Evolutionary conservation across 2,888 invertebrate genomes (phyloP).

Genomic region (Hydroisotoma schaefferi): DNA sequence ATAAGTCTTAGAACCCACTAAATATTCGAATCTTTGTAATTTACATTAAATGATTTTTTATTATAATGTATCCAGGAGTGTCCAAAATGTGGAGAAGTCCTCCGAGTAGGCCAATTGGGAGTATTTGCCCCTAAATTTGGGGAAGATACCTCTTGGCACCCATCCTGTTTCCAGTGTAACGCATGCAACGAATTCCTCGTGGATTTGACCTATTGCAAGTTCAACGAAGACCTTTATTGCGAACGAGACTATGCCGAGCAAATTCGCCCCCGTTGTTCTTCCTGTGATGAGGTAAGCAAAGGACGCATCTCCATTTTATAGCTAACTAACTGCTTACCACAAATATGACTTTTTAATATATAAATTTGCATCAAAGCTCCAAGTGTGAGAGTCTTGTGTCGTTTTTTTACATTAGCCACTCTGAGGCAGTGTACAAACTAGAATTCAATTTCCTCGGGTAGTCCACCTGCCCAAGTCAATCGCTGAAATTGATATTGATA

Average conservation of each 20-base stretch:
- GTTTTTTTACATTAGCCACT: too few relatives aligned
- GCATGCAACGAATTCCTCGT: slow-evolving; percentile 85
- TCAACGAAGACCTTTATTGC: slow-evolving; percentile 83
- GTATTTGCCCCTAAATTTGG: slow-evolving; percentile 81
- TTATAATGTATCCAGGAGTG: slow-evolving; percentile 70
- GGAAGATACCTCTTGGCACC: slow-evolving; percentile 77
- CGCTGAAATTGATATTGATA: too few relatives aligned
- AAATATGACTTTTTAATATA: too few relatives aligned
- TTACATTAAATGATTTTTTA: too few relatives aligned
- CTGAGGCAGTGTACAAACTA: too few relatives aligned
- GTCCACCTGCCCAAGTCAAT: too few relatives aligned
- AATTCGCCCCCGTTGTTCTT: slow-evolving; percentile 89
- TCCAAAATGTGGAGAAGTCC: slow-evolving; percentile 72
- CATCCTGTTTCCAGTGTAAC: slow-evolving; percentile 84
- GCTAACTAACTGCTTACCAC: too few relatives aligned
- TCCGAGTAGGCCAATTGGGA: slow-evolving; percentile 75
- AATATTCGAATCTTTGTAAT: too few relatives aligned
- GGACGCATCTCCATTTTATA: too few relatives aligned
- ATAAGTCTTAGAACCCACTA: too few relatives aligned
- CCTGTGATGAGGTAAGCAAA: slow-evolving; percentile 88
- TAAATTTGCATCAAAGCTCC: not conserved
- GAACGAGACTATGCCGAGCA: slow-evolving; percentile 95
- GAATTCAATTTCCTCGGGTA: too few relatives aligned
- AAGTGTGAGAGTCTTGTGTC: too few relatives aligned
- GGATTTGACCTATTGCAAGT: slow-evolving; percentile 91